Evolutionary conservation across 53 echinoderm and acorn worm genomes (phyloP).

Genomic region (Echinarachnius parma): DNA sequence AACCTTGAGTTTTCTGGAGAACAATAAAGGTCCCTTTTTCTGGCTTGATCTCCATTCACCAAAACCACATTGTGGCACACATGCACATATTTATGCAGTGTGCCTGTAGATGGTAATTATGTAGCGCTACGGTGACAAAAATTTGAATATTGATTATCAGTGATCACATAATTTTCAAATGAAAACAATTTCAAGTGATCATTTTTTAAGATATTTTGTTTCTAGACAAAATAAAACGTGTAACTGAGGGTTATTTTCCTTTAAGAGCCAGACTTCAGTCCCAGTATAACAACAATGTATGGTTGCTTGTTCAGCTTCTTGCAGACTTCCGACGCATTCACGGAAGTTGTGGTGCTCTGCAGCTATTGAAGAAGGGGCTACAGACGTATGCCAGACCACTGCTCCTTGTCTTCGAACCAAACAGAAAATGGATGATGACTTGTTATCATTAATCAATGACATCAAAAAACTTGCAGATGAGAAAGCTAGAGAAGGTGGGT

Average conservation of each 20-base stretch:
- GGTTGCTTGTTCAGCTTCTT: constrained; percentile 16
- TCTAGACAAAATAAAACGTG: too few species aligned
- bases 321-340: constrained; percentile 16
- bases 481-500: constrained; percentile 16
- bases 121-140: constrained; percentile 15
- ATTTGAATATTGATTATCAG: not conserved
- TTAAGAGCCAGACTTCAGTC: constrained; percentile 26
- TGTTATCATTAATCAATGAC: constrained; percentile 20
- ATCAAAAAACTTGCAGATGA: constrained; percentile 24
- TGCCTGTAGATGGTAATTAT: not conserved
- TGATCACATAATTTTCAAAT: too few species aligned
- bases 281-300: not conserved
- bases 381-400: constrained; percentile 13
- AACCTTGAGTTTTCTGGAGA: constrained; percentile 20
- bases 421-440: constrained; percentile 15
- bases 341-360: constrained; percentile 13
- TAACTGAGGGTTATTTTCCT: too few species aligned
- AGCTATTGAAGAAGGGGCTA: constrained; percentile 14
- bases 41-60: not conserved
- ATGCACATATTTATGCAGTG: not conserved
- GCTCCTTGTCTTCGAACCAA: constrained; percentile 13
- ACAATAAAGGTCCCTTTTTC: constrained; percentile 10
- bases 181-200: too few species aligned
- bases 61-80: not conserved
- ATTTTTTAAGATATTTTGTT: too few species aligned